phyloP scores from a whole-genome alignment of 2,113 vertebrate genomes.

The Rhynchomys soricoides region DNA sequence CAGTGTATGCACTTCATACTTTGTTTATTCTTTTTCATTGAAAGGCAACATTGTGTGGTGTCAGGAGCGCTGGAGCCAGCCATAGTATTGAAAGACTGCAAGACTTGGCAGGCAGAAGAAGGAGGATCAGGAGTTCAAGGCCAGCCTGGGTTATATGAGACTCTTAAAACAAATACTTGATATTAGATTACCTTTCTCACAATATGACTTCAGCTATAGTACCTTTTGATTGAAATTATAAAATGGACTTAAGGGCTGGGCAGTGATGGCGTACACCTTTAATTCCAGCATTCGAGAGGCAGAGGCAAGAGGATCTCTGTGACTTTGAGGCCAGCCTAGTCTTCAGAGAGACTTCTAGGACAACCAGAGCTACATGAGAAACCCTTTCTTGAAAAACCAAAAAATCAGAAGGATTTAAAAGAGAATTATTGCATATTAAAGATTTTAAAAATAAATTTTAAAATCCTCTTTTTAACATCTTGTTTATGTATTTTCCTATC shows the following conservation, averaged over 20 bases:
- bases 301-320: too few relatives aligned
- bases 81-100: neutral
- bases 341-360: too few relatives aligned
- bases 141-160: neutral
- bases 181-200: conserved; percentile 26
- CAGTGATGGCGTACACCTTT: too few relatives aligned
- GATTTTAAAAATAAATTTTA: neutral
- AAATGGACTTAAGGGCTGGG: too few relatives aligned
- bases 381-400: too few relatives aligned
- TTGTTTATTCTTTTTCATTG: conserved; percentile 41
- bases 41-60: neutral
- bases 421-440: neutral
- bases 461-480: neutral
- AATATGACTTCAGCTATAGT: neutral
- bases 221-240: conserved; percentile 27
- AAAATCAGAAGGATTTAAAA: neutral
- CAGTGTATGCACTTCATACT: neutral
- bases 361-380: too few relatives aligned
- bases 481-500: conserved; percentile 1
- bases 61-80: neutral
- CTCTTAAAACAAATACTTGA: neutral
- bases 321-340: too few relatives aligned
- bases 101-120: neutral
- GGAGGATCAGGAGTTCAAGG: neutral
- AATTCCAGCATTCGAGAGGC: too few relatives aligned